These are phyloP conservation scores for Panzeria rudis DNA, from an alignment of 2,888 invertebrate genomes.

Conservation along the genomic window DNA sequence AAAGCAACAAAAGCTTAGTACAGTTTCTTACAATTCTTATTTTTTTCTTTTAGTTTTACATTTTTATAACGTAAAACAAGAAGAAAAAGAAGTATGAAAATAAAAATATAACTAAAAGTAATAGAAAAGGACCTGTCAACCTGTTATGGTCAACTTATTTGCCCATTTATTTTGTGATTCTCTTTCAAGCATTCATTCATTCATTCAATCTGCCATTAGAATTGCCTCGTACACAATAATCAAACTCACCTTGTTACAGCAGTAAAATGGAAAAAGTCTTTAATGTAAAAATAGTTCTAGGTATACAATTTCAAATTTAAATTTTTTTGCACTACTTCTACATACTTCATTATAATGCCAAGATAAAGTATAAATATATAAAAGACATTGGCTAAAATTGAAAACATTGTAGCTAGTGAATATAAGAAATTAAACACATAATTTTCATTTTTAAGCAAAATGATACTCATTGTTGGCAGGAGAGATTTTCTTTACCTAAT, in stretches of 20 bases:
- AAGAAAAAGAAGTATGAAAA: background rate
- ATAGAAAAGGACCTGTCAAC: conserved; percentile 60
- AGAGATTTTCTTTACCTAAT: background rate
- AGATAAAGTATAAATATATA: background rate
- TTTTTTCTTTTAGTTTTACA: background rate
- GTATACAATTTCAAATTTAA: conserved; percentile 36
- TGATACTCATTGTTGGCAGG: conserved; percentile 3
- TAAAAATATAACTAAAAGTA: conserved; percentile 27
- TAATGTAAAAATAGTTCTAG: conserved; percentile 16
- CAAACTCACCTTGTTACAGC: background rate
- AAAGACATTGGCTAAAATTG: conserved; percentile 14
- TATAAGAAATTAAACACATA: background rate
- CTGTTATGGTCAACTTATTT: conserved; percentile 66
- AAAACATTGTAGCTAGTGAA: background rate
- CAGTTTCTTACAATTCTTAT: background rate
- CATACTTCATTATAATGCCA: conserved; percentile 10
- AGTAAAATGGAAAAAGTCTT: background rate
- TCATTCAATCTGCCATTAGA: conserved; percentile 54
- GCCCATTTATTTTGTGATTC: conserved; percentile 61
- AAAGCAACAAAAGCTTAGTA: background rate
- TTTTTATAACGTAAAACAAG: conserved; percentile 9
- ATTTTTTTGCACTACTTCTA: background rate
- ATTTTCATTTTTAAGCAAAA: background rate
- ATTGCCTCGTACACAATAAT: too few relatives aligned
- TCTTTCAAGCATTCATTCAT: conserved; percentile 20